phyloP scores from a whole-genome alignment of 2,888 invertebrate genomes.

The Phorcus lineatus region DNA sequence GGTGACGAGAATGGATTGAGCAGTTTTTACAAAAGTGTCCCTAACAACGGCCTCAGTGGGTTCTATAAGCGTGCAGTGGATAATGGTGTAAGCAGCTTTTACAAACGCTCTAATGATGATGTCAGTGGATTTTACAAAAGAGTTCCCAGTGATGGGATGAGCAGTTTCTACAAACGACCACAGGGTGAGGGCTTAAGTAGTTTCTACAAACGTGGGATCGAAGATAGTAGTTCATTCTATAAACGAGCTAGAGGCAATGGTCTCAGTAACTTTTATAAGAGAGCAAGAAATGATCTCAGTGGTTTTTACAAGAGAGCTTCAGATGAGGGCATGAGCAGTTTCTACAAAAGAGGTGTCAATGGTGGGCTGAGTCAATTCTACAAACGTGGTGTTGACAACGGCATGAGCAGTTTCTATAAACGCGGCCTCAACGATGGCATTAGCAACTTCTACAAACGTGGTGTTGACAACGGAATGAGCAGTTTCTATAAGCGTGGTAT shows the following conservation, averaged over 20 bases:
- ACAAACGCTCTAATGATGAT: constrained; percentile 23
- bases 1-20: not conserved
- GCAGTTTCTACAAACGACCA: constrained; percentile 24
- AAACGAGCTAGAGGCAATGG: constrained; percentile 12
- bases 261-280: constrained; percentile 27
- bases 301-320: constrained; percentile 26
- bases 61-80: constrained; percentile 24
- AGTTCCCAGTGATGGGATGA: not conserved
- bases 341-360: constrained; percentile 27
- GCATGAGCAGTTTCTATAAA: constrained; percentile 29
- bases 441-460: constrained; percentile 29
- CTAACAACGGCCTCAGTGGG: not conserved
- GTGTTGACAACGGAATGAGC: not conserved
- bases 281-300: not conserved
- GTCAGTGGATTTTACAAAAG: constrained; percentile 33
- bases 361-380: constrained; percentile 23
- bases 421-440: not conserved
- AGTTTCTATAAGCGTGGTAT: constrained; percentile 23
- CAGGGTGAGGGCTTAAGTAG: not conserved
- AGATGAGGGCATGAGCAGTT: constrained; percentile 5
- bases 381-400: constrained; percentile 2
- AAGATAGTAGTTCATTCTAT: constrained; percentile 17
- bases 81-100: not conserved
- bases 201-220: constrained; percentile 17
- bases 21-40: constrained; percentile 26